phyloP scores from a whole-genome alignment of 2,888 invertebrate genomes.

The Andricus quercusramuli region DNA sequence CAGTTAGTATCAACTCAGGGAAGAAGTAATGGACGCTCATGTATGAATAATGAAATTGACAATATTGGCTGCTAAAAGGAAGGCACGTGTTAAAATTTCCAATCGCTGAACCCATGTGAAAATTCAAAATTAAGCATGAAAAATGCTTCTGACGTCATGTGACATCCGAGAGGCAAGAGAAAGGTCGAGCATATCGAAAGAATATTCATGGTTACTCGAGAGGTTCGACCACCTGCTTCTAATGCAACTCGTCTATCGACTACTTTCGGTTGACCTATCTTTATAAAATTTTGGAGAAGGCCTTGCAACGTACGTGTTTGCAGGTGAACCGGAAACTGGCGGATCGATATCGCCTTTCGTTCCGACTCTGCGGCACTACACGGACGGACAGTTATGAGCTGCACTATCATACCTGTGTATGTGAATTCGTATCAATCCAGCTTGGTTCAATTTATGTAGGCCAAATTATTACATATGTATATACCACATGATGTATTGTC shows the following conservation, averaged over 20 bases:
- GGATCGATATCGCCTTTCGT: slow-evolving; percentile 23
- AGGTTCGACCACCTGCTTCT: slow-evolving; percentile 30
- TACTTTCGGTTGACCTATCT: slow-evolving; percentile 30
- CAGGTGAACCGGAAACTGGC: slow-evolving; percentile 34
- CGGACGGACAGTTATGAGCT: slow-evolving; percentile 17
- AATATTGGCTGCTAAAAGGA: slow-evolving; percentile 6
- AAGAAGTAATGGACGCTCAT: slow-evolving; percentile 5
- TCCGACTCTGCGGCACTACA: slow-evolving; percentile 17
- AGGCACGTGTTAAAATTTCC: slow-evolving; percentile 22
- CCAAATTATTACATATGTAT: background rate
- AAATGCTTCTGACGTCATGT: slow-evolving; percentile 14
- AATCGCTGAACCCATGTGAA: background rate
- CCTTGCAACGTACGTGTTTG: slow-evolving; percentile 2
- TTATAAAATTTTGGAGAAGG: slow-evolving; percentile 21
- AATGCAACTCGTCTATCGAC: slow-evolving; percentile 33
- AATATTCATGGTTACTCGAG: slow-evolving; percentile 18
- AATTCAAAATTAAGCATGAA: slow-evolving; percentile 37
- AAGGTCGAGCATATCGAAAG: slow-evolving; percentile 14
- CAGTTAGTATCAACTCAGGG: background rate
- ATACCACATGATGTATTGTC: background rate
- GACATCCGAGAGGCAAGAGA: slow-evolving; percentile 10
- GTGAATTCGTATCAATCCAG: slow-evolving; percentile 14
- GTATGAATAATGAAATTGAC: slow-evolving; percentile 34
- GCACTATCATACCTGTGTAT: slow-evolving; percentile 12
- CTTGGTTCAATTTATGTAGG: background rate